Conservation (phyloP, 2,797 vertebrate species). For the Neomorphus geoffroyi region DNA sequence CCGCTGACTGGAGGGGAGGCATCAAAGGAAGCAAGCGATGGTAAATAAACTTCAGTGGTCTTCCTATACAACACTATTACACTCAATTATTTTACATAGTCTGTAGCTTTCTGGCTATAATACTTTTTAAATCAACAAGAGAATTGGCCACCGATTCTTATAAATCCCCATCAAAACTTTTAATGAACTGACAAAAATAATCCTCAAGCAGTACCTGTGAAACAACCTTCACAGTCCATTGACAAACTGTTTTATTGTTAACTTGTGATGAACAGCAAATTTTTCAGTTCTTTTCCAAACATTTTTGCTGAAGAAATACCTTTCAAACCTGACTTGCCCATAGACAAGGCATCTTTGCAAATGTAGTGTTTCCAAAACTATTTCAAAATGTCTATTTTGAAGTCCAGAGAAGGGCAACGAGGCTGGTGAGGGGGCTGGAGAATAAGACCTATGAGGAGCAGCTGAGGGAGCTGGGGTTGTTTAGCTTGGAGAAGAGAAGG, state of each 20-base stretch:
- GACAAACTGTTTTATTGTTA: neutral
- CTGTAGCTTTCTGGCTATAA: neutral
- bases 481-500: too few relatives aligned
- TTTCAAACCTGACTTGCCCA: neutral
- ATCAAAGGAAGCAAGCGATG: neutral
- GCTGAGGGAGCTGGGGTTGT: too few relatives aligned
- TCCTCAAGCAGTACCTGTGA: neutral
- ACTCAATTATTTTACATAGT: neutral
- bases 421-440: too few relatives aligned
- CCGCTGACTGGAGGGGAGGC: neutral
- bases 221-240: neutral
- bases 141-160: neutral
- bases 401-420: too few relatives aligned
- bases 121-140: neutral
- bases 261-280: neutral
- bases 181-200: neutral
- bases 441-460: too few relatives aligned
- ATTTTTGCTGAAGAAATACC: neutral
- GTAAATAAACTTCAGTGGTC: neutral
- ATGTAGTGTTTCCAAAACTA: fast-evolving
- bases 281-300: neutral
- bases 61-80: neutral
- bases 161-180: neutral
- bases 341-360: neutral
- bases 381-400: neutral